A percentile compares a stretch with the other conserved stretches of the same genome.
Conservation (phyloP, 2,797 vertebrate species). For the Hippopotamyrus pictus region DNA sequence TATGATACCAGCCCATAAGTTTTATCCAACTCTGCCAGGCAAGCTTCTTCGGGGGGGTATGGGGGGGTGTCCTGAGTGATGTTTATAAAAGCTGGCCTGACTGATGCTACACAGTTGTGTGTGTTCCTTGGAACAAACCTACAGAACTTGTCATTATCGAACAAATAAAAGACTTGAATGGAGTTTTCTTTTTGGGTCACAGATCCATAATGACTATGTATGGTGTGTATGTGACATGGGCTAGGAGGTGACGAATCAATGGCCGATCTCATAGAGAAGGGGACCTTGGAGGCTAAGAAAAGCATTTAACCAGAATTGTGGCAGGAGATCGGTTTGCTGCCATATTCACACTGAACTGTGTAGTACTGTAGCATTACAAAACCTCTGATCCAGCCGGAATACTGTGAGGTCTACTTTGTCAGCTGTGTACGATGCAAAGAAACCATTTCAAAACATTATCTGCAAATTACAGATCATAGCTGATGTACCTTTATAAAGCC, state of each 20-base stretch:
- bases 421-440: neutral
- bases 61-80: neutral
- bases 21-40: neutral
- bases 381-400: neutral
- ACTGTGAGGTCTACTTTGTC: neutral
- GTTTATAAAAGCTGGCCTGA: neutral
- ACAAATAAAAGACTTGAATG: neutral
- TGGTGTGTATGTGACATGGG: neutral
- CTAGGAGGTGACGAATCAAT: neutral
- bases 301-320: neutral
- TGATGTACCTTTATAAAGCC: neutral
- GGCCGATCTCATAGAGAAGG: neutral
- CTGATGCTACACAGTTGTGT: neutral
- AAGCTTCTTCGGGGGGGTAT: neutral
- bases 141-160: neutral
- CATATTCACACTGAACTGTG: neutral
- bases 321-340: neutral
- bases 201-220: conserved; percentile 3
- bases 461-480: neutral
- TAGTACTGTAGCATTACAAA: neutral
- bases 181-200: neutral
- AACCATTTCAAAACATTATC: neutral
- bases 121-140: neutral
- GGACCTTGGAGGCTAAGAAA: neutral
- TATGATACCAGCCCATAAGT: neutral